phyloP scores from a whole-genome alignment of 2,113 vertebrate species.

The Fulica atra region DNA sequence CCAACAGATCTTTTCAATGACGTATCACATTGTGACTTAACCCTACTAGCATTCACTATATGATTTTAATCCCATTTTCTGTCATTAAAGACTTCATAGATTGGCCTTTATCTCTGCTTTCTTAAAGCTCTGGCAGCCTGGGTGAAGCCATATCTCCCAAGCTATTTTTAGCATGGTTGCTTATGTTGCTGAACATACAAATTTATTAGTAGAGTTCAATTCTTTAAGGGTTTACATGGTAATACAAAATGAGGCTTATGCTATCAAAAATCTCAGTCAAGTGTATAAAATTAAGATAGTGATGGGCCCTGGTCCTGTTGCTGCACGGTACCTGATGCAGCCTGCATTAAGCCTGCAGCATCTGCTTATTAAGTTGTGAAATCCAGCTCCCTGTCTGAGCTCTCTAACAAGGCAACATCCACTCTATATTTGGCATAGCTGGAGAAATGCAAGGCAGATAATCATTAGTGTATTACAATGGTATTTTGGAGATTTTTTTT shows the following conservation, averaged over 20 bases:
- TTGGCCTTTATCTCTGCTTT: background rate
- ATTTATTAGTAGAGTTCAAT: background rate
- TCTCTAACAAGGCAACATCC: background rate
- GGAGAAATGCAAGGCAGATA: background rate
- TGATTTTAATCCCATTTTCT: background rate
- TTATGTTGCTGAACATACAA: background rate
- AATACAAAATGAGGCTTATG: background rate
- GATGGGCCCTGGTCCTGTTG: background rate
- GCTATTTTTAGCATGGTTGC: background rate
- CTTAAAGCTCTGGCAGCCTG: background rate
- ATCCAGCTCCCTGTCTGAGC: background rate
- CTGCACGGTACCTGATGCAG: background rate
- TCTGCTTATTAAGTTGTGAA: background rate
- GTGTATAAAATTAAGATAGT: background rate
- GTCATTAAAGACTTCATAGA: background rate
- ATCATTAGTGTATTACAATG: background rate
- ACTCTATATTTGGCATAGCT: background rate
- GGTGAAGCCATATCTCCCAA: background rate
- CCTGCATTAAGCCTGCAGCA: background rate
- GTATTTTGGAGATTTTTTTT: background rate
- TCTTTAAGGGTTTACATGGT: background rate
- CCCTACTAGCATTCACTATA: background rate
- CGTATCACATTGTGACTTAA: background rate
- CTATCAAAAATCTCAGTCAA: background rate
- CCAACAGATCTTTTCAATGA: background rate